Evolutionary conservation across 2,113 vertebrate species (phyloP).

Genomic region (Arizona elegans): DNA sequence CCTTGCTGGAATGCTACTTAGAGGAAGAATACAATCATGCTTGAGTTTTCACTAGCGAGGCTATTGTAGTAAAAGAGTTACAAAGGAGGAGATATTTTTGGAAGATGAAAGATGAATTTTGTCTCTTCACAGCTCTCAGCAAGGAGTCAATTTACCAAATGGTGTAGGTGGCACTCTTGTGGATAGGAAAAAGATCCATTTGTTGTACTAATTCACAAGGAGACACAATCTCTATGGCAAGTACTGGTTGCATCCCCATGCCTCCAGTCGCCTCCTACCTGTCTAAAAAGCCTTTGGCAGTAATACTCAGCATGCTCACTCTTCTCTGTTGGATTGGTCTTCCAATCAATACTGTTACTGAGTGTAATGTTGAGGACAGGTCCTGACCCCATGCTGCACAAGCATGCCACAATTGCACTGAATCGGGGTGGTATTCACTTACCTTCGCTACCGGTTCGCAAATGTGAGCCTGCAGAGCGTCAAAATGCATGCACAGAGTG

Average conservation of each 20-base stretch:
- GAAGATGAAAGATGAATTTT: background rate
- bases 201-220: background rate
- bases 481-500: too few relatives aligned
- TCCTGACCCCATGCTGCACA: background rate
- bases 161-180: background rate
- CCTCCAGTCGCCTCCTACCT: background rate
- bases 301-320: background rate
- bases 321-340: background rate
- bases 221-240: background rate
- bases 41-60: background rate
- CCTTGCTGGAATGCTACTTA: background rate
- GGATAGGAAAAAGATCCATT: background rate
- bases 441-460: too few relatives aligned
- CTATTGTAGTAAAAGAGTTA: background rate
- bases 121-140: background rate
- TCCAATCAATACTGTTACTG: background rate
- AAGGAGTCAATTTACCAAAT: background rate
- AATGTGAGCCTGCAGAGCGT: too few relatives aligned
- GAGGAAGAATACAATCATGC: background rate
- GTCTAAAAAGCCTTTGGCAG: background rate
- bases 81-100: background rate
- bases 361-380: background rate
- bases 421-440: too few relatives aligned
- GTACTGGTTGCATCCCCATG: background rate
- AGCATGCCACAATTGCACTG: background rate